A percentile compares a stretch with the other conserved stretches of the same genome.
These are phyloP conservation scores for Malacoraja senta DNA, from an alignment of 2,797 vertebrate genomes.

Conservation along the genomic window DNA sequence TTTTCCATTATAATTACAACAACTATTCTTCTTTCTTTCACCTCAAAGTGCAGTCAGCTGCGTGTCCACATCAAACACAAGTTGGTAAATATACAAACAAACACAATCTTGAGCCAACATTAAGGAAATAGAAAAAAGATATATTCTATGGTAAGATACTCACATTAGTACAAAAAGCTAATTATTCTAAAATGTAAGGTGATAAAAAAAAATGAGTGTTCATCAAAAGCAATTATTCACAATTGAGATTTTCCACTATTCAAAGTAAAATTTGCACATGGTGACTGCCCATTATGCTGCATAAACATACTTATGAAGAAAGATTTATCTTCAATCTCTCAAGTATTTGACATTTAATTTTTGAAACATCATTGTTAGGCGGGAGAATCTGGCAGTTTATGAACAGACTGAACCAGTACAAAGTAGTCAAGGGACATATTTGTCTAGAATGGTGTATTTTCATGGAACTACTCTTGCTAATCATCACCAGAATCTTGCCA, in stretches of 20 bases:
- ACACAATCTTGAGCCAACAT: not conserved
- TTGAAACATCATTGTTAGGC: not conserved
- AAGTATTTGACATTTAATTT: not conserved
- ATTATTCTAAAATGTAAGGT: not conserved
- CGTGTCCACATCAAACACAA: not conserved
- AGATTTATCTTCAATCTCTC: not conserved
- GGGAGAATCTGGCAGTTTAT: not conserved
- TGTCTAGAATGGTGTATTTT: not conserved
- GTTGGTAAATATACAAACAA: not conserved
- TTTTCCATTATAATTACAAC: too few relatives aligned
- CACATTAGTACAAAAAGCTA: not conserved
- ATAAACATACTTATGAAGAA: too few relatives aligned
- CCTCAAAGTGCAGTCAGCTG: too few relatives aligned
- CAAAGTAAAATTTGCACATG: too few relatives aligned
- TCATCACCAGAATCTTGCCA: not conserved
- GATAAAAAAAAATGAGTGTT: not conserved
- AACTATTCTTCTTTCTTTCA: too few relatives aligned
- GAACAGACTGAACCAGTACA: not conserved
- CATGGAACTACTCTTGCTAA: not conserved
- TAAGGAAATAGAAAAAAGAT: not conserved
- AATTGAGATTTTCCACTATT: not conserved
- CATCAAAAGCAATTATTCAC: not conserved
- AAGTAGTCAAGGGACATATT: not conserved
- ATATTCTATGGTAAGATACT: not conserved
- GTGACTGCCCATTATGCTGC: not conserved